phyloP scores from a whole-genome alignment of 2,888 invertebrate genomes.

The Thumatha senex region DNA sequence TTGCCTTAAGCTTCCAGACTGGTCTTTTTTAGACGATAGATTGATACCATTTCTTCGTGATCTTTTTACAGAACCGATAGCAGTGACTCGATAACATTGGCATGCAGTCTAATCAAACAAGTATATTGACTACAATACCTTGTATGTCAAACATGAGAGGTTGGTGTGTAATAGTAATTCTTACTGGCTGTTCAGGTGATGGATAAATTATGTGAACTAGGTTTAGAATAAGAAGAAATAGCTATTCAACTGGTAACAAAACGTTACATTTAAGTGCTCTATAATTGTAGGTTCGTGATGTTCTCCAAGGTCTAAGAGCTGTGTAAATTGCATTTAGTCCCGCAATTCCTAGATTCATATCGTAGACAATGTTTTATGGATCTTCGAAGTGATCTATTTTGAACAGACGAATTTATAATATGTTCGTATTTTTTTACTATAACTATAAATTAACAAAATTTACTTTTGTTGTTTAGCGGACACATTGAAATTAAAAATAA shows the following conservation, averaged over 20 bases:
- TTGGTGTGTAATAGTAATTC: conserved; percentile 6
- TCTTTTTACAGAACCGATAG: conserved; percentile 16
- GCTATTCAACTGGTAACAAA: conserved; percentile 34
- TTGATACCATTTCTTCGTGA: conserved; percentile 40
- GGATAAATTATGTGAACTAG: conserved; percentile 20
- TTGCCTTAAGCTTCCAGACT: conserved; percentile 51
- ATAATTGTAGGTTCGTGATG: conserved; percentile 48
- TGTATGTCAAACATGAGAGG: conserved; percentile 4
- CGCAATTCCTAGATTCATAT: conserved; percentile 33
- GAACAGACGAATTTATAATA: too few species aligned
- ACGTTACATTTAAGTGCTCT: conserved; percentile 34
- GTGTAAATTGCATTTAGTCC: conserved; percentile 43
- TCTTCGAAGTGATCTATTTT: neutral
- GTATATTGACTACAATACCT: conserved; percentile 5
- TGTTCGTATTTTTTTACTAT: too few species aligned
- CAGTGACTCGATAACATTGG: neutral
- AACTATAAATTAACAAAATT: neutral
- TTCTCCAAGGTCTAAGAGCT: conserved; percentile 30
- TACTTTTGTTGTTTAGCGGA: neutral
- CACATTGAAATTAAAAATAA: too few species aligned
- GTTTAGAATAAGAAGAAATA: conserved; percentile 1
- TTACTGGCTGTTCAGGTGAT: conserved; percentile 25
- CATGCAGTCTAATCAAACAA: conserved; percentile 5
- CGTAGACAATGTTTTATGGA: conserved; percentile 27
- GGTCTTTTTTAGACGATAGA: conserved; percentile 43